phyloP scores from a whole-genome alignment of 2,113 vertebrate species.

The Taxidea taxus region DNA sequence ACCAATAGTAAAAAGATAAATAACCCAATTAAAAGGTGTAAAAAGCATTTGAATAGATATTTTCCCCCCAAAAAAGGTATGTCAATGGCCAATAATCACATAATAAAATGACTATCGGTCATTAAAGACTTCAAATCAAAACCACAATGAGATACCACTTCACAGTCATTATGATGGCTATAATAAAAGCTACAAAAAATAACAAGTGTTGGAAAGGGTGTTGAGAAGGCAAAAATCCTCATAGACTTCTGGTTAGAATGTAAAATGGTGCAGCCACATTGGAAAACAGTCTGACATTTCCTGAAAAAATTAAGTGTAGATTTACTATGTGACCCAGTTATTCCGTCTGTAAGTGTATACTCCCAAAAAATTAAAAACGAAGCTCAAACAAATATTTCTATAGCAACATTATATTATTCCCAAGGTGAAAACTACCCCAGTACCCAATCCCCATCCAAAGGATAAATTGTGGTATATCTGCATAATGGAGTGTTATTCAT shows the following conservation, averaged over 20 bases:
- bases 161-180: neutral
- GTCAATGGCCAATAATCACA: neutral
- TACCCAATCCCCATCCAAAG: neutral
- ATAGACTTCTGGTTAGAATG: no score
- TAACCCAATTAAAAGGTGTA: neutral
- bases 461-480: neutral
- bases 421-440: neutral
- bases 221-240: no score
- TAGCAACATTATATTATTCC: neutral
- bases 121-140: neutral
- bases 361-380: neutral
- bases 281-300: neutral
- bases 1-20: neutral
- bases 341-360: neutral
- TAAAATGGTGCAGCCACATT: neutral
- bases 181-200: neutral
- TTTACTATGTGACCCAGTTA: neutral
- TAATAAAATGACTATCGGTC: neutral
- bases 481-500: neutral
- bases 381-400: neutral
- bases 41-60: neutral
- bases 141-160: neutral
- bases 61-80: neutral
- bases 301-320: neutral
- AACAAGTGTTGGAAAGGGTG: neutral